Base-by-base conservation (phyloP, 2,888 invertebrate genomes). In the Sinodicranocentrus sp. region DNA sequence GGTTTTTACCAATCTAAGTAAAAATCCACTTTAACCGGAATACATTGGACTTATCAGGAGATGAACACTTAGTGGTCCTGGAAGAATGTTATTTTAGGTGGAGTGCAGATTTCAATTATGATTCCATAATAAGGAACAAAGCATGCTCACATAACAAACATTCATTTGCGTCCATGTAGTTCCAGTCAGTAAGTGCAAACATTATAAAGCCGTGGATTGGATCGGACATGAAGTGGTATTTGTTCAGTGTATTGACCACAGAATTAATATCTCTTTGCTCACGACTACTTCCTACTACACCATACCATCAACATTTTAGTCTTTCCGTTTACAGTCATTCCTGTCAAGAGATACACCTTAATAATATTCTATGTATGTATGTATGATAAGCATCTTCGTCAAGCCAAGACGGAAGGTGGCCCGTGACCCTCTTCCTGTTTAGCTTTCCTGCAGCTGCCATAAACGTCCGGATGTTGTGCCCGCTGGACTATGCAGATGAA, bases 391-490 rank as follows among this genome's bases (percentile, higher is more conserved):
- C 39, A 39, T 39, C 6, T 8, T 39, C 39, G 39, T 39, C 39
- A 39, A 39, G 39, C 13, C 39, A 39, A 39, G 39, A 39, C 5
- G 39, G 39, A 39, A 39, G 39, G 39, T 39, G 39, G 13, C 13
- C 39, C 52, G 52, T 52, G 52, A 52, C 52, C 52, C 5, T 48
- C 48, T 48, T 48, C 48, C 48, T 48, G 48, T 48, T 15, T 48
- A 48, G 17, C 19, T 17, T 52, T 52, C 52, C 52, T 52, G 52
- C 52, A 52, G 52, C 52, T 52, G 52, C 19, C 52, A 52, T 52
- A 15, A 15, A 52, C 19, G 52, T 19, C 52, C 52, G 52, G 52
- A 15, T 52, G 52, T 52, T 52, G 52, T 52, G 19, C 52, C 17
- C 52, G 8, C 19, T 52, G 39, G 39, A 39, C 39, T 39, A 39